Evolutionary conservation across 2,888 invertebrate genomes (phyloP).

Genomic region (Thumatha senex): DNA sequence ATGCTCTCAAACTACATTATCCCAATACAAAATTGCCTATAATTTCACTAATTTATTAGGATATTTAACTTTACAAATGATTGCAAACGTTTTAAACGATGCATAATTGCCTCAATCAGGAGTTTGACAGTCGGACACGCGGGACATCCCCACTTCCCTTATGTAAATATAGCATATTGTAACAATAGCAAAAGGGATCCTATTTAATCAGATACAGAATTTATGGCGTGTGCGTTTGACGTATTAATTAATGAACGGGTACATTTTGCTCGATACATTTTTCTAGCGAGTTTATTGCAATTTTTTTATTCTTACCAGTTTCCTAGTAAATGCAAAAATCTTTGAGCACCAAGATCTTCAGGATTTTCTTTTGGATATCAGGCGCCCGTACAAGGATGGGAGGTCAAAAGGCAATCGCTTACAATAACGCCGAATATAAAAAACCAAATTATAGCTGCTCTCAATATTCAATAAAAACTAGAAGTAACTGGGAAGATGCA

Average conservation of each 20-base stretch:
- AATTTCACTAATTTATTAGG: neutral
- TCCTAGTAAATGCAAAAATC: too few species aligned
- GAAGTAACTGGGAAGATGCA: too few species aligned
- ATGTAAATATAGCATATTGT: constrained; percentile 30
- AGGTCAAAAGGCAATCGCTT: too few species aligned
- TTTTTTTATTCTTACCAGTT: neutral
- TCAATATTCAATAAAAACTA: too few species aligned
- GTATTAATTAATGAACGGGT: constrained; percentile 16
- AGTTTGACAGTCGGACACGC: constrained; percentile 40
- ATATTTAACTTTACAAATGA: constrained; percentile 12
- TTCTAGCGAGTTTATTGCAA: neutral
- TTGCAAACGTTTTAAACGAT: constrained; percentile 39
- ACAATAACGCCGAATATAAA: too few species aligned
- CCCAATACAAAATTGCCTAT: neutral
- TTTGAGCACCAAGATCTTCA: too few species aligned
- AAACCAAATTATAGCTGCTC: too few species aligned
- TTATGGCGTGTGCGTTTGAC: constrained; percentile 22
- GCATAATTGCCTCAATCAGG: constrained; percentile 50
- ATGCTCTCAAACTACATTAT: too few species aligned
- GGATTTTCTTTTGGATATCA: too few species aligned
- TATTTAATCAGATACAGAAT: constrained; percentile 27
- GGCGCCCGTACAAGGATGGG: too few species aligned
- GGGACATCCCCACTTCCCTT: constrained; percentile 29
- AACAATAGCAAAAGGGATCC: constrained; percentile 16
- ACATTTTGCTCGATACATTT: neutral